These are phyloP conservation scores for Zoanthus sansibaricus DNA, from an alignment of 92 coral and sea anemone species.

Conservation along the genomic window DNA sequence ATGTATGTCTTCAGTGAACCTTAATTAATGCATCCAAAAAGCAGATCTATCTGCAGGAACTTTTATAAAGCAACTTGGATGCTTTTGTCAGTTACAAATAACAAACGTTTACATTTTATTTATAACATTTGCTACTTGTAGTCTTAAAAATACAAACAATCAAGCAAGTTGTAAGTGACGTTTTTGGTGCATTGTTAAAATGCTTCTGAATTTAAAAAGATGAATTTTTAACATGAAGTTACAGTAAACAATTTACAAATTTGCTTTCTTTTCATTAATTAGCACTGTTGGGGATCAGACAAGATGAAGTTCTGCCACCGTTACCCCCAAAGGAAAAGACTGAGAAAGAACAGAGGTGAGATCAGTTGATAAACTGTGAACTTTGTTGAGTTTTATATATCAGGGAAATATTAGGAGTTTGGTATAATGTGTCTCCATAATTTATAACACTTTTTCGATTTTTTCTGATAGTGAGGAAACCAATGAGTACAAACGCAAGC, in stretches of 20 bases:
- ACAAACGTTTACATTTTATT: too few species aligned
- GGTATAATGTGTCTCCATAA: neutral
- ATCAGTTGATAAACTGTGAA: neutral
- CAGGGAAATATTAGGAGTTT: neutral
- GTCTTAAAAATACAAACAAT: too few species aligned
- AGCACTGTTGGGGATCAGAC: conserved; percentile 84
- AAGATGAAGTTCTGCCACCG: conserved; percentile 80
- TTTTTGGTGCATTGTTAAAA: too few species aligned
- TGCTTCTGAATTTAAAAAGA: too few species aligned
- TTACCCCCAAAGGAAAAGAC: conserved; percentile 66
- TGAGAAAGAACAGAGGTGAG: conserved; percentile 68
- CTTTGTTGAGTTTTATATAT: neutral
- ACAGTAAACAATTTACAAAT: neutral
- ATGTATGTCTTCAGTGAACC: too few species aligned
- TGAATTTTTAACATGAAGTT: too few species aligned
- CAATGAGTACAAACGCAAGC: conserved; percentile 85
- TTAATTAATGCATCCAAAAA: too few species aligned
- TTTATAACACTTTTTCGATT: neutral
- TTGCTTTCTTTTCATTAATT: neutral
- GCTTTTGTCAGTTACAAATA: too few species aligned
- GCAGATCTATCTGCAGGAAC: too few species aligned
- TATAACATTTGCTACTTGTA: too few species aligned
- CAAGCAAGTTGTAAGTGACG: too few species aligned
- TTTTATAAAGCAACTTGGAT: too few species aligned
- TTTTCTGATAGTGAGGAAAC: conserved; percentile 73